Evolutionary conservation across 1,140 invertebrate species (phyloP).

Genomic region (Panagrolaimus sp.): DNA sequence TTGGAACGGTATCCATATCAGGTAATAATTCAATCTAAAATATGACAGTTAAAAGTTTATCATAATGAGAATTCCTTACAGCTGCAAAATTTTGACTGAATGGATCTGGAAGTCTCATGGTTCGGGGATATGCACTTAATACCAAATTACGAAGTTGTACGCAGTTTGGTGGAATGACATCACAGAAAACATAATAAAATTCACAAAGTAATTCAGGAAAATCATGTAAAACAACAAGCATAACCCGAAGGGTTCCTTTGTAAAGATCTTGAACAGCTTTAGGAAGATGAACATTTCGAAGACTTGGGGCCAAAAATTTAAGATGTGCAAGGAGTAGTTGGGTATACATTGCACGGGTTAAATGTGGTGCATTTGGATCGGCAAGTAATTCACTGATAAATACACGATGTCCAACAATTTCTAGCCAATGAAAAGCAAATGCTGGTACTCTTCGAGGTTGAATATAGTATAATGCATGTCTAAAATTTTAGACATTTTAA

Average conservation of each 20-base stretch:
- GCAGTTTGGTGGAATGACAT: constrained; percentile 96
- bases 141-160: constrained; percentile 98
- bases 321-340: constrained; percentile 90
- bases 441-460: constrained; percentile 88
- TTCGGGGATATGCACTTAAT: constrained; percentile 89
- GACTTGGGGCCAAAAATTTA: constrained; percentile 89
- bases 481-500: neutral
- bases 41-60: neutral
- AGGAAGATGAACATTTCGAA: constrained; percentile 88
- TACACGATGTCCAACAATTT: constrained; percentile 84
- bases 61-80: neutral
- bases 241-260: constrained; percentile 86
- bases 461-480: constrained; percentile 59
- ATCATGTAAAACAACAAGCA: constrained; percentile 92
- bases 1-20: constrained; percentile 74
- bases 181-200: constrained; percentile 98
- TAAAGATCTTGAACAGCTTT: constrained; percentile 86
- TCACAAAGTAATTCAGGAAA: constrained; percentile 98
- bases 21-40: constrained; percentile 89
- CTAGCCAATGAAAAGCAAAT: constrained; percentile 96
- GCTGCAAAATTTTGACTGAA: constrained; percentile 66
- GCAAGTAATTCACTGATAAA: constrained; percentile 90
- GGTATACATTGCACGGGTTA: constrained; percentile 66
- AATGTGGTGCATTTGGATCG: constrained; percentile 60
- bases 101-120: constrained; percentile 94